Evolutionary conservation across 2,888 invertebrate species (phyloP), one percentile per base, ranked within the genome.

Genomic region (Ametastegia equiseti): DNA sequence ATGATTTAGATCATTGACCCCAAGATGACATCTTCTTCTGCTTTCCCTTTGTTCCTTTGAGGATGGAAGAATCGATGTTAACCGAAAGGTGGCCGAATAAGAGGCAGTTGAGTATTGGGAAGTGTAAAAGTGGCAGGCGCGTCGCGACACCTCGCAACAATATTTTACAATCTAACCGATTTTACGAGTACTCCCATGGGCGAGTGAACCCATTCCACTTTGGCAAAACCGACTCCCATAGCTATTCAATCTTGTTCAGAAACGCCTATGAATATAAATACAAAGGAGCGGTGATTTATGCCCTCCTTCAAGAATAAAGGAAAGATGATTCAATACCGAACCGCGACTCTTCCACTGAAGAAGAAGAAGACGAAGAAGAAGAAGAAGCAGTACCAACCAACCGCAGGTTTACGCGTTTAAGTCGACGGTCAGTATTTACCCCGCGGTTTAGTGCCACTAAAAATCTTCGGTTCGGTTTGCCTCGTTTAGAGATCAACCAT

Each of bases 371-470:
- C n/a, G n/a, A n/a, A n/a, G n/a, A n/a, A n/a, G n/a, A n/a, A n/a
- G n/a, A n/a, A n/a, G n/a, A n/a, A n/a, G 42, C 42, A 42, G 42
- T 42, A 42, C 42, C 5, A 42, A 9, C 15, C 11, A 27, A 36
- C 65, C 36, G 65, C 39, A 84, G 80, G 45, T 33, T 83, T 9
- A 82, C 81, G 84, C 85, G 88, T 90, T 90, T 89, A 90, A 85
- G 88, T 87, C 88, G 90, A n/a, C 88, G 90, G 90, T 90, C 90
- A 89, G 87, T 86, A 87, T 89, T 90, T 89, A 90, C 87, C 86
- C 87, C 84, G 86, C 39, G 87, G 88, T 90, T 90, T 90, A 90
- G 86, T 87, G 88, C 89, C 89, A 69, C 81, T 75, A 75, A 57
- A 75, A 75, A 57, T 75, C 75, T 86, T 83, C 83, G 85, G 86